Base-by-base conservation (phyloP, 2,113 vertebrate species). In the Python bivittatus region DNA sequence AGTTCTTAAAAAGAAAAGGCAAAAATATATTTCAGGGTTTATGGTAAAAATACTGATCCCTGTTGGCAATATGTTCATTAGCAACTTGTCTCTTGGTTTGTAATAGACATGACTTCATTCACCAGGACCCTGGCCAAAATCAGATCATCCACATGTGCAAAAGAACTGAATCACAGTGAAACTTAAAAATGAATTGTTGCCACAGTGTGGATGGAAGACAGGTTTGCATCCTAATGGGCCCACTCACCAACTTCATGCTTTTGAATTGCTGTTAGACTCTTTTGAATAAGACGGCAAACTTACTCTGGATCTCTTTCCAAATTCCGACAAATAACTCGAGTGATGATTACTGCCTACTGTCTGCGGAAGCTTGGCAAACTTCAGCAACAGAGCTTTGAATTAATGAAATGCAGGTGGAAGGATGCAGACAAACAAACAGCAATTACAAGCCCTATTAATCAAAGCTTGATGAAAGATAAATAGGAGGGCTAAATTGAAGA, bases 401-500 rank as follows among this genome's bases (percentile, higher is more conserved):
- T 17, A 93, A 93, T 91, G 93, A 96, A 95, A 90, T 52, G 12
- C 1, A 94, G 27, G 72, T 38, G 92, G 3, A 61, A 54, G 42
- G 44, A 88, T 60, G 92, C 27, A 95, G 87, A 89, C 90, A 92
- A 96, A 94, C 7, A 60, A 61, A 79, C 56, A 96, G 94, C 88
- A 86, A 91, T 48, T 57, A 93, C 90, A 90, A 95, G 79, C 42
- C 84, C 60, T 88, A 52, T 87, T 94, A 94, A 94, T 95, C 88
- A 90, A 96, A 94, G 93, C 5, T 90, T 93, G 92, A 93, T 52
- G 92, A 84, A 57, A 92, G 89, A 92, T 79, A 95, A 97, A 94
- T 94, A 92, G 89, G 15, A 93, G 12, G 27, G 27, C 85, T 3
- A 93, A 3, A 95, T 90, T 57, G 33, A 88, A 84, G 38, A n/a